A percentile compares a stretch with the other conserved stretches of the same genome.
phyloP scores from a whole-genome alignment of 2,113 vertebrate genomes.

The Stegastes partitus region DNA sequence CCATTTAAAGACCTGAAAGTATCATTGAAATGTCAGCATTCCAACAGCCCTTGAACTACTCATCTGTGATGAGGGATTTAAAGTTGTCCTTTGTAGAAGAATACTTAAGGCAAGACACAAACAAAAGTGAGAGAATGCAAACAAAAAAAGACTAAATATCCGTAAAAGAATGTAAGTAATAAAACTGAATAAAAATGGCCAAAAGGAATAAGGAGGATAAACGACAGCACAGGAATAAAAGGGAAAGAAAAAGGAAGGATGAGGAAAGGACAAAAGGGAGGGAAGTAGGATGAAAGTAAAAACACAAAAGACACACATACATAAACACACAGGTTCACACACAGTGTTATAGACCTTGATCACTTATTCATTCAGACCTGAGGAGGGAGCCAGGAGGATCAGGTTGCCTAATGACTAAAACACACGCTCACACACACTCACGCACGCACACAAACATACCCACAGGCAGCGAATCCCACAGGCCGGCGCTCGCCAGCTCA shows the following conservation, averaged over 20 bases:
- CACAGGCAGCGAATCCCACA: conserved; percentile 63
- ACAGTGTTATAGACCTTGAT: conserved; percentile 56
- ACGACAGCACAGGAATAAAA: conserved; percentile 3
- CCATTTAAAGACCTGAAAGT: no score
- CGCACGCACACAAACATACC: conserved; percentile 30
- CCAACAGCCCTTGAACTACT: no score
- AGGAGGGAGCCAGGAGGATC: conserved; percentile 63
- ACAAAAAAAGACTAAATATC: no score
- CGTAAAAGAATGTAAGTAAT: neutral
- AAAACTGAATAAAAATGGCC: neutral
- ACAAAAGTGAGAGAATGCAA: no score
- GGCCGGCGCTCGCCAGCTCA: conserved; percentile 63
- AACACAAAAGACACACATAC: conserved; percentile 10
- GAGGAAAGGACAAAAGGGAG: conserved; percentile 22
- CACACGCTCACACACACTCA: conserved; percentile 26
- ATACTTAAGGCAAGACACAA: no score
- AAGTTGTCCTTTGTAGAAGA: no score
- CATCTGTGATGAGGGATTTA: no score
- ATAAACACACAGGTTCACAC: neutral
- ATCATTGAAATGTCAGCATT: no score
- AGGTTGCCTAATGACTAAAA: conserved; percentile 67
- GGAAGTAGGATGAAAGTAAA: conserved; percentile 19
- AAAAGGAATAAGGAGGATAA: neutral
- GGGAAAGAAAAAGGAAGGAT: neutral
- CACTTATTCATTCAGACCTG: conserved; percentile 75